Base-by-base conservation (phyloP, 2,113 vertebrate genomes). In the Ploceus nigricollis region DNA sequence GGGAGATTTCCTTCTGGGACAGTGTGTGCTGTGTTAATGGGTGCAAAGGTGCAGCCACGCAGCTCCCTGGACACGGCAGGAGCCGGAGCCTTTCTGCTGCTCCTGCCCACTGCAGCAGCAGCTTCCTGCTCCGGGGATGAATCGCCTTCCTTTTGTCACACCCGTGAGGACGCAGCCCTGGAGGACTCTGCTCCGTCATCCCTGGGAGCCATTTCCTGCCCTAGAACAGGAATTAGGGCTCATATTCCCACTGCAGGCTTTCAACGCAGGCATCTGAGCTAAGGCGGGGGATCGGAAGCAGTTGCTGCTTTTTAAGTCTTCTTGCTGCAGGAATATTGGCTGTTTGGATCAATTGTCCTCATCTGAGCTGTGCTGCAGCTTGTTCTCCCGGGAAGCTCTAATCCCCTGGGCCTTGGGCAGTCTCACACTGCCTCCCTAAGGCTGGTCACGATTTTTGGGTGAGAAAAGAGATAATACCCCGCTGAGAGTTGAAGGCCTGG, bases 311-410 rank as follows among this genome's bases (percentile, higher is more conserved):
- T 90, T 82, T 15, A 82, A 84, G 40, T 11, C 89, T 58, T 58
- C 0, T 0, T 47, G 39, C 72, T 83, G 89, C 86, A 75, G 72
- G 60, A 51, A 7, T 71, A 50, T 60, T 3, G 47, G 56, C 80
- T 82, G 47, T 20, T 47, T 31, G 39, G 17, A 89, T 89, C 93
- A 70, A 94, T 92, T 87, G 93, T 94, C 89, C 89, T 68, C 76
- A 15, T 33, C 69, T 3, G 0, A 89, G 95, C 57, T 37, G 33
- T 28, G 71, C 88, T 64, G 89, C 47, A 45, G 72, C 39, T 54
- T 9, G 27, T 27, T 73, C 69, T 63, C 72, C 30, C 1, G 0
- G 1, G 20, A 73, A 82, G 64, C 35, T 9, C 3, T 30, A 71
- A 87, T 93, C 77, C 93, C 44, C 60, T 1, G 39, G 69, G 42